Base-by-base conservation (phyloP, 2,113 vertebrate species). In the Nasalis larvatus region DNA sequence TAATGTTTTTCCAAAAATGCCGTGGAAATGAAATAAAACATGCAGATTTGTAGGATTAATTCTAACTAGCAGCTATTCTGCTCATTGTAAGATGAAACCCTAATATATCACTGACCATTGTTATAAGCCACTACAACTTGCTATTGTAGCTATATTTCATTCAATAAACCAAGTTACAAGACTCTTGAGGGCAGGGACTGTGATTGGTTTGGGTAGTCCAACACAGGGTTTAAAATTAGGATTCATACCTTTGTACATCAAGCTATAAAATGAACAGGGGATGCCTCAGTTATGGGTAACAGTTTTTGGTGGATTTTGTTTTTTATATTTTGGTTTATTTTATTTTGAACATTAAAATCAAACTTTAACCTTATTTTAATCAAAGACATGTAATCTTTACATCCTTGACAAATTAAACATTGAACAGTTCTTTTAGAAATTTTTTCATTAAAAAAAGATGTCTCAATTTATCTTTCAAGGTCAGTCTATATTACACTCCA, bases 401-500 rank as follows among this genome's bases (percentile, higher is more conserved):
- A 69, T 95, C 83, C 87, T 85, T 94, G 87, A 68, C 16, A 91
- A 80, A 58, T 47, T 78, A 90, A 93, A 89, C 10, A 60, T 11
- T 58, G 18, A 94, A 96, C 27, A 40, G 32, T 86, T 69, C 20
- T 97, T 95, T 94, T 35, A 68, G 21, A 97, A 86, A 76, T 45
- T 42, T 93, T 87, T 92, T 74, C 3, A 4, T 69, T 87, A 56
- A 68, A 94, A 56, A 68, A 94, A 95, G 69, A 92, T 86, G 10
- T 80, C 82, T 87, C 40, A 45, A 74, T 94, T 95, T 96, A 52
- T 88, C 94, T 95, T 93, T 96, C 90, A 96, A 97, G 73, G 91
- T 93, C 69, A 90, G 32, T 89, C 76, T 97, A 91, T 95, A 93
- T 95, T 92, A 95, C 93, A 96, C 25, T 97, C 49, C 69, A 84